These are phyloP conservation scores for Ciconia nigra DNA, from an alignment of 2,797 vertebrate genomes.

Conservation along the genomic window DNA sequence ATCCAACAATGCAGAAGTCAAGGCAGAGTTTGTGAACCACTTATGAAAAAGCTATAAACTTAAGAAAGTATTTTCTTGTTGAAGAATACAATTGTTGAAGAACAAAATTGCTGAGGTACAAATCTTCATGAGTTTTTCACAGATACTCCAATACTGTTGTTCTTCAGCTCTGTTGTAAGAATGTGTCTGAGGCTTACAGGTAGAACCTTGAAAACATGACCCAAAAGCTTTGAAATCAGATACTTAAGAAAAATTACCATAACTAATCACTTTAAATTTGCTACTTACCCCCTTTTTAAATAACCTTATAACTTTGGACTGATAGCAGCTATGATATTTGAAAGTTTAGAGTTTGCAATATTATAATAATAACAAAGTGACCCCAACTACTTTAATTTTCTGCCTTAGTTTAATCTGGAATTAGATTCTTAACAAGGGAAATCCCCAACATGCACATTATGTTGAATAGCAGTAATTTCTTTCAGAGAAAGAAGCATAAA, in stretches of 20 bases:
- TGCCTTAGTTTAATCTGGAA: background rate
- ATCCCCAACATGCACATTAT: background rate
- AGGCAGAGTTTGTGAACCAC: background rate
- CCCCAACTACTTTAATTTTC: background rate
- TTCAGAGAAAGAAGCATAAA: background rate
- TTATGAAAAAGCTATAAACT: background rate
- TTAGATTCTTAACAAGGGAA: background rate
- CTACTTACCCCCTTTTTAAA: accelerated
- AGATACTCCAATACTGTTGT: background rate
- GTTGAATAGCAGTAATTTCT: background rate
- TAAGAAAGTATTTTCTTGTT: background rate
- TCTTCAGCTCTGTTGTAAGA: background rate
- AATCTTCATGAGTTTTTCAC: background rate
- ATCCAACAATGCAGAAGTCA: background rate
- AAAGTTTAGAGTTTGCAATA: background rate
- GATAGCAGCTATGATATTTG: background rate
- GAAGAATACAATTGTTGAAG: background rate
- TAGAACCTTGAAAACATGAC: background rate
- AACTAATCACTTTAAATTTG: background rate
- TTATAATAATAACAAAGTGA: background rate
- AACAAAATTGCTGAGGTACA: background rate
- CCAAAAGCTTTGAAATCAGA: background rate
- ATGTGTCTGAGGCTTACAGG: background rate
- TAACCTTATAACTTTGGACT: background rate
- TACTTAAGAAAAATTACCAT: background rate